Evolutionary conservation across 2,113 vertebrate species (phyloP), one percentile per base, ranked within the genome.

Genomic region (Macrotus californicus): DNA sequence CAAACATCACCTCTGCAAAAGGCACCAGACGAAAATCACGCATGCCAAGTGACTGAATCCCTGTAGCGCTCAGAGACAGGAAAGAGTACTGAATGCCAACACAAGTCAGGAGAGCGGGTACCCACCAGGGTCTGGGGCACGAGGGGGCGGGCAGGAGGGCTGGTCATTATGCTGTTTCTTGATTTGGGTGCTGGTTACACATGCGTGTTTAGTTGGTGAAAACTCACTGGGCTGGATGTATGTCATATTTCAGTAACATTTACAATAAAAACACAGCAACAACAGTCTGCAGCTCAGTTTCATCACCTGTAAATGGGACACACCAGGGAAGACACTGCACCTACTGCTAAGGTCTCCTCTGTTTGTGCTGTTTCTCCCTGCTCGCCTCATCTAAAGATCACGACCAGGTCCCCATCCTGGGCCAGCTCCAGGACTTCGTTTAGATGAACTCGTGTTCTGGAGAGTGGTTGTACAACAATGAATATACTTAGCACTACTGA

Each of bases 1-100:
- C 39, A 46, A 43, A 9, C 34, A 18, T 10, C 39, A 6, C 0
- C 0, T n/a, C 46, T 8, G 22, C 3, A 3, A 1, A 76, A 81
- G 43, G 31, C 0, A 3, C 34, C 85, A 48, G 29, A 46, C 3
- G 26, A 67, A 67, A 46, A 46, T 3, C 15, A 46, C 1, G 15
- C 21, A 2, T 0, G 31, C 84, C 12, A 5, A 69, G 10, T 24
- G 26, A 36, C 64, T 6, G 31, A 16, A 36, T 7, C 16, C 34
- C 2, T 2, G 10, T 18, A 67, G 14, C 7, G 24, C 22, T 59
- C 2, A 2, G 31, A 13, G 29, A 66, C 6, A 1, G 34, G 14
- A 43, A 39, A 34, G 39, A 34, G 70, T 0, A 36, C 15, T 8
- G 24, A 11, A 39, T 29, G 4, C 18, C 11, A 59, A 56, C 0